Base-by-base conservation (phyloP, 2,888 invertebrate genomes). In the Pyrochroa serraticornis region DNA sequence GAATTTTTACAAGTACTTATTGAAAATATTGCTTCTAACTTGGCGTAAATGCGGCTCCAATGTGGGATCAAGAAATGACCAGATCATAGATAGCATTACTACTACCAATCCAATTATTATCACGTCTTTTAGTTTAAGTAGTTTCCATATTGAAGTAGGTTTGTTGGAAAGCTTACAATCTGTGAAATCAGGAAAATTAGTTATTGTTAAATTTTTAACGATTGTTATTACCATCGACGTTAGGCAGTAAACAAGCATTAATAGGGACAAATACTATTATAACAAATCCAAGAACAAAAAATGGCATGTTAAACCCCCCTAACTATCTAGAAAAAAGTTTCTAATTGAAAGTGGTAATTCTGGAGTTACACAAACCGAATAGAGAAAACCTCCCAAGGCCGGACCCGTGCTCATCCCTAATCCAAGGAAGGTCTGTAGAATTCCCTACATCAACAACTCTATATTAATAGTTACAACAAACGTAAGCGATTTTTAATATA, bases 321-420 rank as follows among this genome's bases (percentile, higher is more conserved):
- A 88, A 80, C 91, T 91, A 82, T 71, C 85, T 87, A 82, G 76
- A 84, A 82, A 22, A 22, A 5, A 22, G 22, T 22, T 22, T 22
- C 22, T 2, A 22, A 22, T 22, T 22, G 22, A 5, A 22, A 22
- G 22, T 3, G 10, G 47, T 31, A 32, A 3, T 43, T 3, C 32
- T 12, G 32, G 7, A 7, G 3, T 32, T 7, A 32, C 65, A 65
- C 69, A 71, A 77, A 91, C 90, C 84, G 89, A 84, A 82, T 90
- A 92, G 7, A 92, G 75, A 14, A 88, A 77, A 2, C 91, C 91
- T 38, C 92, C 92, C 43, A 92, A 82, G 5, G 91, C 90, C 0
- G 92, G 92, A 6, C 92, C 92, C 3, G 87, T 85, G 63, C 91
- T 90, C 87, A 92, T 87, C 35, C 92, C 92, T 3, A 92, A 79